phyloP scores from a whole-genome alignment of 1,140 invertebrate species.

The Drosophila littoralis region DNA sequence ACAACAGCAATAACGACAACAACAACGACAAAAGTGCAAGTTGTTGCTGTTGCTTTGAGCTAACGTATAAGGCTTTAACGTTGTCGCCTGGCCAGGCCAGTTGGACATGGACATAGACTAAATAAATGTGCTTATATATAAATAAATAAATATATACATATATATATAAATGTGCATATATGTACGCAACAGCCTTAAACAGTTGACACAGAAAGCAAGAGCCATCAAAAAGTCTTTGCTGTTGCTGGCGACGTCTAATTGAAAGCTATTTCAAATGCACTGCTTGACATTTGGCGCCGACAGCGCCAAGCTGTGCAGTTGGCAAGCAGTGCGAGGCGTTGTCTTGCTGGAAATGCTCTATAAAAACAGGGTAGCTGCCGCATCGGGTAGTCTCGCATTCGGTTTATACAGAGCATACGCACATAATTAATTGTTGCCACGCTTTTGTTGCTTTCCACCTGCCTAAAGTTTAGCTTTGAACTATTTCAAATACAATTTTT shows the following conservation, averaged over 20 bases:
- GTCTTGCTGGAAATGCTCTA: neutral
- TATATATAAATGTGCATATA: neutral
- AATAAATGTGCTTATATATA: constrained; percentile 15
- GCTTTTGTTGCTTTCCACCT: no score
- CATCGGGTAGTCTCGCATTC: neutral
- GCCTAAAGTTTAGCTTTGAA: no score
- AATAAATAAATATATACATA: neutral
- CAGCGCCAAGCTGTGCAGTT: neutral
- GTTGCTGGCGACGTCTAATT: neutral
- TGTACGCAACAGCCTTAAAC: constrained; percentile 8
- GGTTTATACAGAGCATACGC: neutral
- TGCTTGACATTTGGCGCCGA: constrained; percentile 11
- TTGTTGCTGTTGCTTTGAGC: constrained; percentile 32
- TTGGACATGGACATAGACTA: constrained; percentile 7
- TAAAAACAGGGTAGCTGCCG: neutral
- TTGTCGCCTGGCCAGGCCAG: constrained; percentile 26
- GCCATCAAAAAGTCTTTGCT: constrained; percentile 14
- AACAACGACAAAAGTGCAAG: constrained; percentile 66
- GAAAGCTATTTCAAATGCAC: constrained; percentile 7
- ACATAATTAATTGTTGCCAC: no score
- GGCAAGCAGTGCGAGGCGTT: constrained; percentile 21
- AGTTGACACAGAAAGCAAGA: constrained; percentile 33
- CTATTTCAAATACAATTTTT: no score
- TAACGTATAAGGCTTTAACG: constrained; percentile 42
- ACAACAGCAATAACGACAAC: constrained; percentile 21